Evolutionary conservation across 2,888 invertebrate species (phyloP), one percentile per base, ranked within the genome.

Genomic region (Stenolophus ochropezus): DNA sequence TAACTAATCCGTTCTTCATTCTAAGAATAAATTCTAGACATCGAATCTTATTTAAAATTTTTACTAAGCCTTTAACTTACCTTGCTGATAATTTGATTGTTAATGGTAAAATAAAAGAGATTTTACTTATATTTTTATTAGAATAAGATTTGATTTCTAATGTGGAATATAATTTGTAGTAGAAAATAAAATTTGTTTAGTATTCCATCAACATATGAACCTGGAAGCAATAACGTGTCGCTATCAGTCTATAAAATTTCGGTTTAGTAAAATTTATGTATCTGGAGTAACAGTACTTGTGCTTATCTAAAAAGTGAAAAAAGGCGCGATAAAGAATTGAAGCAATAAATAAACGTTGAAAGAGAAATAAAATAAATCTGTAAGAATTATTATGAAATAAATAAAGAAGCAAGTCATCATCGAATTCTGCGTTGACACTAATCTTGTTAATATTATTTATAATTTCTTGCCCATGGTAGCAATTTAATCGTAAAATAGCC

Each of bases 401-500:
- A 75, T 75, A 75, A 75, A 53, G 6, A 2, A n/a, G 21, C 33
- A 21, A 51, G 6, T 49, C 73, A 73, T 73, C 23, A 51, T 47
- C 73, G 20, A 27, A 76, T 76, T 20, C 58, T 76, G 56, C 49
- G 76, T 20, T 77, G 77, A 77, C 77, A 77, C 47, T 77, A 77
- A 77, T 77, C 77, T 77, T 53, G 47, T 61, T 61, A 53, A 61
- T 61, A 77, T 77, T 76, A 76, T 76, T 76, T 76, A 76, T 76
- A 76, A 76, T 76, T 56, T 56, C 14, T 56, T 56, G 56, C 4
- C 11, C 27, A 16, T 75, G 51, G 53, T 75, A 75, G 53, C 75
- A 75, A 75, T 75, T 75, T 75, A 75, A 75, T 75, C 75, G 53
- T 53, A 53, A 53, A 75, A 53, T 53, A 47, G 51, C 75, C 75